Evolutionary conservation across 2,888 invertebrate species (phyloP), one percentile per base, ranked within the genome.

Genomic region (Aporophyla nigra): DNA sequence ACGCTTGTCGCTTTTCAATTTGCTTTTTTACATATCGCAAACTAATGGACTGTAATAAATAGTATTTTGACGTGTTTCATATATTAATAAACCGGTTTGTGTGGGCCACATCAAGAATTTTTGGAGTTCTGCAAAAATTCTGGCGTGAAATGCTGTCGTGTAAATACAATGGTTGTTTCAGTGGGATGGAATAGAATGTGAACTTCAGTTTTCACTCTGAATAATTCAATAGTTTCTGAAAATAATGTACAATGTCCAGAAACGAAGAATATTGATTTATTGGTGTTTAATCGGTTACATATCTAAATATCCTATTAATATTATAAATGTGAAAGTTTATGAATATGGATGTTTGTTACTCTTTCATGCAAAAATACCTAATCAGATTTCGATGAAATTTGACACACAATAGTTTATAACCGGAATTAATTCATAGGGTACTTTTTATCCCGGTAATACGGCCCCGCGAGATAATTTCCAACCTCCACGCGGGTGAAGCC

Each of bases 1-100:
- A 49, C 40, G 81, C 53, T 58, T 33, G 73, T 70, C 78, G 73
- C 53, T 73, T 81, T 82, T 81, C 81, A 82, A 74, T 82, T 61
- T 53, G 46, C 16, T 27, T 56, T 33, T 66, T 70, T 81, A 78
- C 62, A 51, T 53, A 12, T n/a, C 21, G 54, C 69, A 69, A 49
- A 71, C 10, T 53, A 56, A 58, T 21, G 6, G 27, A 24, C 61
- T 49, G 46, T 61, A 53, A 54, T 49, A 49, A 46, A 49, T 63
- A 21, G 12, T 21, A 56, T 69, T 69, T 46, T 62, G 12, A 59
- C n/a, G 16, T 24, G 24, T 51, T 7, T 4, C 14, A 21, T 27
- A 9, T 4, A 19, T 12, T 21, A 49, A 49, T 14, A 12, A 49
- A 49, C 24, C 0, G 7, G 12, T 65, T 6, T 4, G 7, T 12